Conservation (phyloP, 1,140 invertebrate genomes). For the Mactra quadrangularis region DNA sequence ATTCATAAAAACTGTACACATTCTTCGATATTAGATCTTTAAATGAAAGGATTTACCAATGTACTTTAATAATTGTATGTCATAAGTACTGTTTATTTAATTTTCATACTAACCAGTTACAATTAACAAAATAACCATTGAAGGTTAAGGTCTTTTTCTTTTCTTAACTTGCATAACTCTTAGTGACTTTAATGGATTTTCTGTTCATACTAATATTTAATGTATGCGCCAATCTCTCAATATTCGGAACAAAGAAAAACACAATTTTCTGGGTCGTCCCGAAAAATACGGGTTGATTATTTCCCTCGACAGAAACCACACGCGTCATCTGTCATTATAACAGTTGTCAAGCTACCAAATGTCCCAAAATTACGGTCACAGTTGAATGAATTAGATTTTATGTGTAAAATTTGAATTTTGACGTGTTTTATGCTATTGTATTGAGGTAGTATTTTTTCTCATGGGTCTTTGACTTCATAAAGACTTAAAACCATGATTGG, state of each 20-base stretch:
- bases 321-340: slow-evolving; percentile 34
- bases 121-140: too few relatives aligned
- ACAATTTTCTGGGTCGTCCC: neutral
- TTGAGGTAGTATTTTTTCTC: slow-evolving; percentile 28
- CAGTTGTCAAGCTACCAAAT: slow-evolving; percentile 17
- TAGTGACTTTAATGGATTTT: too few relatives aligned
- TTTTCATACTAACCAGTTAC: too few relatives aligned
- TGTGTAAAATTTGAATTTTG: slow-evolving; percentile 39
- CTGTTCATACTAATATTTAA: too few relatives aligned
- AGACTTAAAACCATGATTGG: slow-evolving; percentile 24
- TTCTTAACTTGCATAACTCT: too few relatives aligned
- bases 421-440: slow-evolving; percentile 15
- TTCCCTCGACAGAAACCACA: neutral
- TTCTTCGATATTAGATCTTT: too few relatives aligned
- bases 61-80: too few relatives aligned
- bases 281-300: slow-evolving; percentile 28
- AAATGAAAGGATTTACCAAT: too few relatives aligned
- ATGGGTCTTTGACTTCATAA: slow-evolving; percentile 32
- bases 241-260: slow-evolving; percentile 22
- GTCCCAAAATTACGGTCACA: slow-evolving; percentile 13
- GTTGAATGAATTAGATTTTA: slow-evolving; percentile 8
- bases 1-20: too few relatives aligned
- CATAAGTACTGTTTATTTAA: too few relatives aligned
- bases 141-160: too few relatives aligned
- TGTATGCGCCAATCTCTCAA: too few relatives aligned